Conservation (phyloP, 2,888 invertebrate genomes). For the Epinotia demarniana region DNA sequence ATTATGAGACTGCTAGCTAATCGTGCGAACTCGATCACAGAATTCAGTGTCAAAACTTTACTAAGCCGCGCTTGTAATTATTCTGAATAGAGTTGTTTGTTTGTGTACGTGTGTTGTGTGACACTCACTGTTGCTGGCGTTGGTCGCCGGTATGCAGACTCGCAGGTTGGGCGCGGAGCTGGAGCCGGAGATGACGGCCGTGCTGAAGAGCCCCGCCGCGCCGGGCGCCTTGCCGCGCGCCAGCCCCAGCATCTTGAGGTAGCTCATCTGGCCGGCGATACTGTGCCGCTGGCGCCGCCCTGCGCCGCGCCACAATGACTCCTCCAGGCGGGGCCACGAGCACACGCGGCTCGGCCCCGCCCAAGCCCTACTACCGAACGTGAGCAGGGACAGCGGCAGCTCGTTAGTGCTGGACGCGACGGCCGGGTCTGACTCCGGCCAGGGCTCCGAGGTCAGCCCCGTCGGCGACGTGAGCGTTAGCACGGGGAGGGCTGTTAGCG, state of each 20-base stretch:
- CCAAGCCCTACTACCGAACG: conserved; percentile 68
- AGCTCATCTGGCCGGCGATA: conserved; percentile 97
- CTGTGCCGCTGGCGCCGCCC: conserved; percentile 97
- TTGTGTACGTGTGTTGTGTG: conserved; percentile 34
- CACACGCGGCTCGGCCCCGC: conserved; percentile 57
- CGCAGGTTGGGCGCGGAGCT: conserved; percentile 96
- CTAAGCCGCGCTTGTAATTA: too few relatives aligned
- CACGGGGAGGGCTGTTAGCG: conserved; percentile 51
- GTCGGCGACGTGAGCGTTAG: conserved; percentile 59
- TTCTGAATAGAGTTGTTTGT: too few relatives aligned
- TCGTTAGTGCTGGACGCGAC: conserved; percentile 88
- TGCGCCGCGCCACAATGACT: conserved; percentile 73
- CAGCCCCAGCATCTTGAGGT: conserved; percentile 95
- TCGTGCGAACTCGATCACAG: too few relatives aligned
- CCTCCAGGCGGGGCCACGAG: conserved; percentile 61
- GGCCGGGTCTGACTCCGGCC: conserved; percentile 64
- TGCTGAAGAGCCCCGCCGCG: conserved; percentile 95
- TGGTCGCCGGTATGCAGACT: conserved; percentile 92
- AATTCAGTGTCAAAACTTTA: too few relatives aligned
- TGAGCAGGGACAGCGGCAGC: conserved; percentile 86
- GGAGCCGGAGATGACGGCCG: conserved; percentile 97
- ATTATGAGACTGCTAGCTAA: too few relatives aligned
- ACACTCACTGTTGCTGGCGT: conserved; percentile 89
- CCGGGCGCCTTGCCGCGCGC: conserved; percentile 85
- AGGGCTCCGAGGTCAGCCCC: conserved; percentile 52